phyloP scores from a whole-genome alignment of 2,797 vertebrate species.

The Lagodon rhomboides region DNA sequence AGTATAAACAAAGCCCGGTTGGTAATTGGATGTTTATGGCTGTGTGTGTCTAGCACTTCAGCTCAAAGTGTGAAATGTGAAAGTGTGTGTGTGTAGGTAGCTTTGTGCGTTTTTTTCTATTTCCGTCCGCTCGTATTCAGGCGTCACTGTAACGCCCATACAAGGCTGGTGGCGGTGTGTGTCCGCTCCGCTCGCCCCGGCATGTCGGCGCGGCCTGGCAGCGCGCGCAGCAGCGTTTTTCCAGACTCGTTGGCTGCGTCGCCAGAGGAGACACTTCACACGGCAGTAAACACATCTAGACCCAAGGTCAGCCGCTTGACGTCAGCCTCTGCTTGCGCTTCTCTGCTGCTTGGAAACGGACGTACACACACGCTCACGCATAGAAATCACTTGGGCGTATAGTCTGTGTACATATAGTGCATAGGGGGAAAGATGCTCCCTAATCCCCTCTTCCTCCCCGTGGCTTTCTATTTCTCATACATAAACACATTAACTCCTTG shows the following conservation, averaged over 20 bases:
- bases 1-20: constrained; percentile 45
- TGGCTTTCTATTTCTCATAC: not conserved
- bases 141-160: constrained; percentile 43
- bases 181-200: constrained; percentile 30
- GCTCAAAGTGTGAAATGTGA: constrained; percentile 48
- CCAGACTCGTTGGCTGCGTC: constrained; percentile 53
- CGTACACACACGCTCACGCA: constrained; percentile 24
- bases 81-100: constrained; percentile 3
- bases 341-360: constrained; percentile 74
- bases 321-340: constrained; percentile 72
- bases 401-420: constrained; percentile 1
- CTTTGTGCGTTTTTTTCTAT: constrained; percentile 50
- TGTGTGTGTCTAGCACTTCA: constrained; percentile 22
- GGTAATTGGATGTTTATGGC: constrained; percentile 43
- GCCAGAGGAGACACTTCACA: constrained; percentile 69
- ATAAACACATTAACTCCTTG: constrained; percentile 23
- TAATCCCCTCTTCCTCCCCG: not conserved
- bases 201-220: constrained; percentile 58
- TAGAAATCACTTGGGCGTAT: constrained; percentile 21
- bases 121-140: constrained; percentile 46
- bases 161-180: constrained; percentile 52
- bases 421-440: constrained; percentile 6
- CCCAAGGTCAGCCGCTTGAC: constrained; percentile 76
- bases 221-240: constrained; percentile 53
- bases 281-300: constrained; percentile 75